These are phyloP conservation scores for Rhynchotus rufescens DNA, from an alignment of 2,797 vertebrate species.

Conservation along the genomic window DNA sequence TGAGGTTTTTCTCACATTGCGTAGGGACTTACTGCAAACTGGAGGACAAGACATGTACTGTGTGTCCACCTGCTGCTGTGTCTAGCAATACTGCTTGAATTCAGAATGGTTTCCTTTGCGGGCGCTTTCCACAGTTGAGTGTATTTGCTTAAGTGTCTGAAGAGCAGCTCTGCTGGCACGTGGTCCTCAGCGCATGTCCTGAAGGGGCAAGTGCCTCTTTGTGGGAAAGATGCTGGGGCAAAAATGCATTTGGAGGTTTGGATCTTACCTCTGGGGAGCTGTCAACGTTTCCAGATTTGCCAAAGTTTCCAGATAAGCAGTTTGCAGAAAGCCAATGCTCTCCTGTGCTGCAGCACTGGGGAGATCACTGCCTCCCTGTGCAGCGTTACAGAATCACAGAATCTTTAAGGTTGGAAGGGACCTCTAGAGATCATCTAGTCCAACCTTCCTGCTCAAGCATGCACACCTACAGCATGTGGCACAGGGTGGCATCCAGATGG, in stretches of 20 bases:
- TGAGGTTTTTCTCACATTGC: not conserved
- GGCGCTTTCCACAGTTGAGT: not conserved
- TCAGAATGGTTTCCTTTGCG: not conserved
- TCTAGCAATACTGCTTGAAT: not conserved
- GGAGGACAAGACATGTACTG: not conserved
- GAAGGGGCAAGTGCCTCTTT: not conserved
- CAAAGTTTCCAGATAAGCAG: not conserved
- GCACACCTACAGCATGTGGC: too few species aligned
- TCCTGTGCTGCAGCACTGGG: accelerated
- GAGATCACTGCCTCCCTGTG: not conserved
- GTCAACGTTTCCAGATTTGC: not conserved
- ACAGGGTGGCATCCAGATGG: too few species aligned
- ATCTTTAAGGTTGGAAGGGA: too few species aligned
- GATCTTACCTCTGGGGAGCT: not conserved
- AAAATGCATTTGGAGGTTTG: not conserved
- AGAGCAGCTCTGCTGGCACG: not conserved
- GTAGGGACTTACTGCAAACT: not conserved
- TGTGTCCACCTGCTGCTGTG: not conserved
- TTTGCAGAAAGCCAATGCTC: not conserved
- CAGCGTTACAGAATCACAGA: too few species aligned
- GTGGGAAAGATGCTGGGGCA: not conserved
- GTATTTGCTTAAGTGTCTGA: not conserved
- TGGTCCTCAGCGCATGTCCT: not conserved
- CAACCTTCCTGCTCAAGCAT: too few species aligned
- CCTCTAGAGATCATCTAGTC: too few species aligned